These are phyloP conservation scores for Dallia pectoralis DNA, from an alignment of 2,797 vertebrate species.

Conservation along the genomic window DNA sequence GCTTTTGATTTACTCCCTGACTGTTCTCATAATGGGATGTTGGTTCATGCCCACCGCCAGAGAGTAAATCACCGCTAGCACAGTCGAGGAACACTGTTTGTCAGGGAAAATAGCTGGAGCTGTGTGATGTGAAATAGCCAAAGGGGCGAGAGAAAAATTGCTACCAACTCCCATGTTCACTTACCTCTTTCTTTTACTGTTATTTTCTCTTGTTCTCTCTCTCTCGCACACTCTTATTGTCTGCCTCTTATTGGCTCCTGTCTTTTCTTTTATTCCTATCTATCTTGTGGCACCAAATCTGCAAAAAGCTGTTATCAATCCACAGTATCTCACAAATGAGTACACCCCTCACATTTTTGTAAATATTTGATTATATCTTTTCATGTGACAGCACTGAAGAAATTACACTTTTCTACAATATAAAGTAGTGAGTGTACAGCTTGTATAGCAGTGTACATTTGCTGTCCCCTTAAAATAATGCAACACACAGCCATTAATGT, in stretches of 20 bases:
- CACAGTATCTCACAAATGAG: no score
- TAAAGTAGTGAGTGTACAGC: no score
- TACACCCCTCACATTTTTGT: no score
- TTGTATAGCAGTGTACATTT: no score
- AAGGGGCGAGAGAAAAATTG: conserved; percentile 59
- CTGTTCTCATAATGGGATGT: conserved; percentile 46
- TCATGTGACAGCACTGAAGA: no score
- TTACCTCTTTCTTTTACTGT: conserved; percentile 44
- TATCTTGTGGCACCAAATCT: not conserved
- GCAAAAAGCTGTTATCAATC: not conserved
- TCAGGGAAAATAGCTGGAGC: conserved; percentile 60
- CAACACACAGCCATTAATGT: no score
- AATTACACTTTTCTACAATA: no score
- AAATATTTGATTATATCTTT: no score
- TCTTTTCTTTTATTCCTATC: conserved; percentile 28
- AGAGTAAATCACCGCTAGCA: conserved; percentile 63
- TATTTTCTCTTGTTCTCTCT: conserved; percentile 33
- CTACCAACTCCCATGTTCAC: conserved; percentile 52
- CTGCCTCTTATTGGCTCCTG: not conserved
- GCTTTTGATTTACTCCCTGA: conserved; percentile 63
- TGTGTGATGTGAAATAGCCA: conserved; percentile 38
- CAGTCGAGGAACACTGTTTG: conserved; percentile 65
- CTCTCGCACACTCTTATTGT: not conserved
- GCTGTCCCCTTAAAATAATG: no score
- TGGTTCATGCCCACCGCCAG: conserved; percentile 50